A percentile compares a stretch with the other conserved stretches of the same genome.
phyloP scores from a whole-genome alignment of 2,113 vertebrate genomes.

The Beaufortia kweichowensis region DNA sequence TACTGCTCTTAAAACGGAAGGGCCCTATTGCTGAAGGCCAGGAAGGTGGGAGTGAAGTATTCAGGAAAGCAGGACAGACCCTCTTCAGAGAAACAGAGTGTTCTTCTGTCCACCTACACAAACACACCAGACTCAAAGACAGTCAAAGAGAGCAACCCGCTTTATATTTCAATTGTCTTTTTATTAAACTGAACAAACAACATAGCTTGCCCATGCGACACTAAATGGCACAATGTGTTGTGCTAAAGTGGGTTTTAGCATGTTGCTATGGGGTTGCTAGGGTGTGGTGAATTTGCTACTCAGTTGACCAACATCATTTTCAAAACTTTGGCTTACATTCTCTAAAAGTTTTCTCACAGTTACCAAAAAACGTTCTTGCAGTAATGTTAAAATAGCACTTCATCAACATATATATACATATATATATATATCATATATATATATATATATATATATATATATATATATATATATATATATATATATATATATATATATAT shows the following conservation, averaged over 20 bases:
- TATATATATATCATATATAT: too few relatives aligned
- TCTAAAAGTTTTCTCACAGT: too few relatives aligned
- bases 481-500: too few relatives aligned
- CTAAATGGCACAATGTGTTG: not conserved
- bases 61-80: not conserved
- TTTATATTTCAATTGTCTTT: not conserved
- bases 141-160: not conserved
- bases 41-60: not conserved
- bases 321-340: too few relatives aligned
- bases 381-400: too few relatives aligned
- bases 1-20: slow-evolving; percentile 14
- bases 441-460: too few relatives aligned
- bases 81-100: not conserved
- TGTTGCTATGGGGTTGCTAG: not conserved
- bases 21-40: not conserved
- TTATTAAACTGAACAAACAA: too few relatives aligned
- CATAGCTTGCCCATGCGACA: not conserved
- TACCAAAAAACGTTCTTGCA: too few relatives aligned
- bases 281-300: too few relatives aligned
- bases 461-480: too few relatives aligned
- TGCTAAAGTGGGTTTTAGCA: not conserved
- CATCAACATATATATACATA: too few relatives aligned
- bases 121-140: not conserved
- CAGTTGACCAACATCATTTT: too few relatives aligned
- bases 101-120: slow-evolving; percentile 2